phyloP scores from a whole-genome alignment of 2,888 invertebrate species.

The Spisula subtruncata region DNA sequence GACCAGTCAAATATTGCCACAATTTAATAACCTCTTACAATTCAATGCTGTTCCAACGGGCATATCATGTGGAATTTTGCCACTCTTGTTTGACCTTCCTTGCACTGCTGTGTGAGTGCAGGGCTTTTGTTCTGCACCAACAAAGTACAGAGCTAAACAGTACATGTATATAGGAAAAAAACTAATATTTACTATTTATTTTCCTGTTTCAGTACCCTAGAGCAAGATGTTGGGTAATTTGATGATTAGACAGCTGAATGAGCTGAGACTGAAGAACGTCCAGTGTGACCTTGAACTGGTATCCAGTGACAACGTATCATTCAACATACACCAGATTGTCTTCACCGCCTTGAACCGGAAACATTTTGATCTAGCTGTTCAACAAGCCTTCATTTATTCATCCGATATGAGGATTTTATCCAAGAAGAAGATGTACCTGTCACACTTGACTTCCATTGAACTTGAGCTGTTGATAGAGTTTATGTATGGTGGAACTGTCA shows the following conservation, averaged over 20 bases:
- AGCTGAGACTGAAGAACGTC: constrained; percentile 53
- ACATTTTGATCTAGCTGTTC: constrained; percentile 51
- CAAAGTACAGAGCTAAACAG: too few relatives aligned
- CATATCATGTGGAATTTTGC: too few relatives aligned
- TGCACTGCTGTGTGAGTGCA: too few relatives aligned
- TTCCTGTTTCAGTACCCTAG: neutral
- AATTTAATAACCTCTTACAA: too few relatives aligned
- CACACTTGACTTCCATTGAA: constrained; percentile 43
- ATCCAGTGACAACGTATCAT: constrained; percentile 57
- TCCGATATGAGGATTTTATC: neutral
- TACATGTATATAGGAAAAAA: too few relatives aligned
- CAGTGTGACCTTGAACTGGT: constrained; percentile 74
- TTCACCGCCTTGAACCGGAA: constrained; percentile 68
- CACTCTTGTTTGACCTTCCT: too few relatives aligned
- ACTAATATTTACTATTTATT: too few relatives aligned
- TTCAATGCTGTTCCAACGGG: too few relatives aligned
- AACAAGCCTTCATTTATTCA: neutral
- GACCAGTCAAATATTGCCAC: too few relatives aligned
- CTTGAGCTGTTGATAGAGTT: constrained; percentile 58
- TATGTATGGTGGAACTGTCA: constrained; percentile 64
- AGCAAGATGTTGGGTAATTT: constrained; percentile 54
- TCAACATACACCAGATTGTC: constrained; percentile 69
- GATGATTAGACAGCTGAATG: constrained; percentile 56
- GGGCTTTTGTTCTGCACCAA: too few relatives aligned
- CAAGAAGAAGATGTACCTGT: constrained; percentile 53